phyloP scores from a whole-genome alignment of 2,888 invertebrate genomes.

The Marasmarcha lunaedactyla region DNA sequence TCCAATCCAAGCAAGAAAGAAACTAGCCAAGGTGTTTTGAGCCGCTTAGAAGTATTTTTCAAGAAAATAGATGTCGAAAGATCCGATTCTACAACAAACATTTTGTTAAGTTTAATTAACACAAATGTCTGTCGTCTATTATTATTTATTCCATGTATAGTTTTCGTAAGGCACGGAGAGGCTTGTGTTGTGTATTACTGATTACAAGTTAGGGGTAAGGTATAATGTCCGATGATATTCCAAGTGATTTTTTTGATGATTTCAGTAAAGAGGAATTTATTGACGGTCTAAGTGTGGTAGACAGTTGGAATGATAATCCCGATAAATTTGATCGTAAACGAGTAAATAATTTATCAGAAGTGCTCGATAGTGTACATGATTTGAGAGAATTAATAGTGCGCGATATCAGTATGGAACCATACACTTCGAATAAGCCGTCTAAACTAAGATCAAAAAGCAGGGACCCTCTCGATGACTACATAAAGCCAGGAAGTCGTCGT shows the following conservation, averaged over 20 bases:
- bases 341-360: constrained; percentile 23
- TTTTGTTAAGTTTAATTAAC: too few relatives aligned
- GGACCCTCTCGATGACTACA: constrained; percentile 33
- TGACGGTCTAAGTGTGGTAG: constrained; percentile 56
- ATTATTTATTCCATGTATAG: too few relatives aligned
- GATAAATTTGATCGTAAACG: constrained; percentile 24
- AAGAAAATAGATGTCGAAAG: too few relatives aligned
- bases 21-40: too few relatives aligned
- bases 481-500: constrained; percentile 54
- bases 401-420: constrained; percentile 6
- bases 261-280: constrained; percentile 57
- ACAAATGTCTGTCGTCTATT: too few relatives aligned
- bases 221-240: constrained; percentile 38
- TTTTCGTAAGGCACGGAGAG: too few relatives aligned
- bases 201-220: too few relatives aligned
- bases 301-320: constrained; percentile 47
- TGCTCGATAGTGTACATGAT: constrained; percentile 33
- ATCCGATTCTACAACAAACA: too few relatives aligned
- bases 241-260: constrained; percentile 63
- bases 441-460: constrained; percentile 18
- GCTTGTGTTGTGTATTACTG: too few relatives aligned
- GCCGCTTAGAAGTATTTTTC: too few relatives aligned
- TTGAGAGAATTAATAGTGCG: constrained; percentile 35
- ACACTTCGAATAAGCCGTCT: background rate
- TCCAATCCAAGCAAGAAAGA: too few relatives aligned